A percentile compares a stretch with the other conserved stretches of the same genome.
Evolutionary conservation across 2,888 invertebrate species (phyloP).

Genomic region (Dasysyrphus albostriatus): DNA sequence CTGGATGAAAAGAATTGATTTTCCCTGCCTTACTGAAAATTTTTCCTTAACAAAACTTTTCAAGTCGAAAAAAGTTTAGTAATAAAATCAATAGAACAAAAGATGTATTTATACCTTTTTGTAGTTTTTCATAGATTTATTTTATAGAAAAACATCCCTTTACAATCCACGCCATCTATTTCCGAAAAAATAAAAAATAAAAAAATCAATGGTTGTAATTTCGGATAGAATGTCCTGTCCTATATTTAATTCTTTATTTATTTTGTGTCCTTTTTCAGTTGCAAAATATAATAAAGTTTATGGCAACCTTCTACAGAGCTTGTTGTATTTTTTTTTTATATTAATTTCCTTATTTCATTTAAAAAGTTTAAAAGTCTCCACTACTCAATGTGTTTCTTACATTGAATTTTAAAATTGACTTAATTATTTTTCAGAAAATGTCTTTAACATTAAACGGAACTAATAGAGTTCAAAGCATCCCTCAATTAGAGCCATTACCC

Average conservation of each 20-base stretch:
- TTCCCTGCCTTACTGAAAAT: too few species aligned
- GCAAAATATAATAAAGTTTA: not conserved
- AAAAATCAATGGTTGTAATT: not conserved
- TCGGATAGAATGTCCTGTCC: not conserved
- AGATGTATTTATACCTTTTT: not conserved
- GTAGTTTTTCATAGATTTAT: not conserved
- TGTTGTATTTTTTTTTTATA: not conserved
- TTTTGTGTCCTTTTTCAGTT: not conserved
- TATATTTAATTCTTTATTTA: not conserved
- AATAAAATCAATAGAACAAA: too few species aligned
- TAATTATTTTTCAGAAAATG: conserved; percentile 1
- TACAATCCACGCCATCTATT: not conserved
- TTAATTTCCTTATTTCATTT: not conserved
- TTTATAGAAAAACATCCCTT: not conserved
- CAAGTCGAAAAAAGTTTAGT: too few species aligned
- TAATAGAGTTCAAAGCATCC: not conserved
- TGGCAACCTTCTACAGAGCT: not conserved
- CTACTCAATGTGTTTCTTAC: too few species aligned
- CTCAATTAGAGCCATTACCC: not conserved
- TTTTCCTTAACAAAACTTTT: too few species aligned
- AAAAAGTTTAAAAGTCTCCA: not conserved
- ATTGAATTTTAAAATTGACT: not conserved
- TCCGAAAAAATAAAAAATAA: not conserved
- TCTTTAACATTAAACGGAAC: not conserved
- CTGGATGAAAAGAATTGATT: too few species aligned